Evolutionary conservation across 2,113 vertebrate genomes (phyloP).

Genomic region (Erythrocercus mccallii): DNA sequence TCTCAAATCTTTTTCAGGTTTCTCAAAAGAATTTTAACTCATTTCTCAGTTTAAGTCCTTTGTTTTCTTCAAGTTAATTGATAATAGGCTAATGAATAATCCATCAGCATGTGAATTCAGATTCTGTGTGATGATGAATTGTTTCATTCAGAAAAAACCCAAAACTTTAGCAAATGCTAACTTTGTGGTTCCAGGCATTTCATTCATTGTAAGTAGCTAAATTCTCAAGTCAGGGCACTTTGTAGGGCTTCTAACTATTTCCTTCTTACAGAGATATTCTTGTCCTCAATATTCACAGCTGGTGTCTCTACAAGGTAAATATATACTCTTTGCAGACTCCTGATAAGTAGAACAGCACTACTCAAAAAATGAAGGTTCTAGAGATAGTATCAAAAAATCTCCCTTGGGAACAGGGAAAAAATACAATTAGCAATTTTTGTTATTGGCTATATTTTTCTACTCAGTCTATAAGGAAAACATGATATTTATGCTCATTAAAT

Average conservation of each 20-base stretch:
- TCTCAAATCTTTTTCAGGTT: not conserved
- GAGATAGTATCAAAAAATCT: not conserved
- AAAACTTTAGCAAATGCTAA: not conserved
- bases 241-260: not conserved
- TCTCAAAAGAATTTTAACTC: not conserved
- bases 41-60: not conserved
- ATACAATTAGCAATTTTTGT: not conserved
- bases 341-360: not conserved
- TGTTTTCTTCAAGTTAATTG: not conserved
- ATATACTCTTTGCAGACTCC: not conserved
- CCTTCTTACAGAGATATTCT: not conserved
- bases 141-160: not conserved
- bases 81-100: not conserved
- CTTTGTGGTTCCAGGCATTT: not conserved
- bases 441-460: not conserved
- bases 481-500: not conserved
- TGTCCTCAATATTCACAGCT: rapidly evolving
- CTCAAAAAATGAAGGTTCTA: not conserved
- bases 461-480: not conserved
- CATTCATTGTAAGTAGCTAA: not conserved
- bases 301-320: not conserved
- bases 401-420: not conserved
- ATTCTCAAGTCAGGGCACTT: not conserved
- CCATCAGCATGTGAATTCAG: not conserved
- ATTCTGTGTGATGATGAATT: not conserved